These are phyloP conservation scores for Neolamprologus longior DNA, from an alignment of 2,113 vertebrate genomes.

Conservation along the genomic window DNA sequence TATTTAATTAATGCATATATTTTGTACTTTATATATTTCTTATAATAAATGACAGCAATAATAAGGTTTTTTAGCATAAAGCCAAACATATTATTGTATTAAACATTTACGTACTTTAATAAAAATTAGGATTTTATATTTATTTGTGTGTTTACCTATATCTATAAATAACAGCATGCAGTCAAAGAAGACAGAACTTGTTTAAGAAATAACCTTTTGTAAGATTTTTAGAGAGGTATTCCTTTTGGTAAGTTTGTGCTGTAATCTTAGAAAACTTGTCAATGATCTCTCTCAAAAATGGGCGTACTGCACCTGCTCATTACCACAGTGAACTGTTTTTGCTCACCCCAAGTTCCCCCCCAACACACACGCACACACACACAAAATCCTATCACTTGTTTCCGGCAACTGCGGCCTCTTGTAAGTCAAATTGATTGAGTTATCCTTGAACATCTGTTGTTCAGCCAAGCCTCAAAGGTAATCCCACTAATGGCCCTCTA, in stretches of 20 bases:
- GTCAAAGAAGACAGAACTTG: background rate
- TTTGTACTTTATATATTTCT: background rate
- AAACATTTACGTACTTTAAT: background rate
- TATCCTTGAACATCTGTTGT: slow-evolving; percentile 76
- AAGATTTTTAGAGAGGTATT: background rate
- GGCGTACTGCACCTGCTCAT: slow-evolving; percentile 1
- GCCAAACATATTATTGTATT: background rate
- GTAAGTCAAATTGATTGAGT: slow-evolving; percentile 72
- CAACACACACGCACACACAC: background rate
- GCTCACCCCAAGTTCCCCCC: background rate
- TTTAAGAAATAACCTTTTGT: background rate
- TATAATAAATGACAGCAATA: background rate
- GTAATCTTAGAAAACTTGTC: slow-evolving; percentile 23
- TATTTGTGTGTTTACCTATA: background rate
- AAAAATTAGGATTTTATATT: background rate
- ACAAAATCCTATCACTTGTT: slow-evolving; percentile 42
- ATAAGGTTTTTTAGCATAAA: background rate
- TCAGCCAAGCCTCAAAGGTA: slow-evolving; percentile 74
- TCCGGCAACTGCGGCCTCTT: slow-evolving; percentile 56
- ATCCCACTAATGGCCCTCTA: slow-evolving; percentile 78
- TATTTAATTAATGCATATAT: slow-evolving; percentile 15
- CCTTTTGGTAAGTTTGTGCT: background rate
- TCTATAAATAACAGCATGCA: background rate
- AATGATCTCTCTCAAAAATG: slow-evolving; percentile 16
- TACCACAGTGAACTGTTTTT: slow-evolving; percentile 16